phyloP scores from a whole-genome alignment of 2,113 vertebrate species.

The Hemibagrus wyckioides region DNA sequence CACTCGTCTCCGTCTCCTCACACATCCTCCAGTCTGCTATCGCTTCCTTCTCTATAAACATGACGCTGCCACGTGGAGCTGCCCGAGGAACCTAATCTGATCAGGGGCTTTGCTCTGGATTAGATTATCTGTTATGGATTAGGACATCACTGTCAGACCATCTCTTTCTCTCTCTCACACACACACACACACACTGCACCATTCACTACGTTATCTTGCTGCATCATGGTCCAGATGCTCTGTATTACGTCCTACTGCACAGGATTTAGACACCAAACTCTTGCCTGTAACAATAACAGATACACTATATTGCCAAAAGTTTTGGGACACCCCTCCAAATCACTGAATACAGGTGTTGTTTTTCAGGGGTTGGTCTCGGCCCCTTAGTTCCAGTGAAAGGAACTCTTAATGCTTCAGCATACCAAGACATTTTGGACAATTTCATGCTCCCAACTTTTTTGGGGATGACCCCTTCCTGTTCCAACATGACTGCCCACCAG shows the following conservation, averaged over 20 bases:
- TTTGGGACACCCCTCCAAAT: no score
- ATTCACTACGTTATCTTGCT: background rate
- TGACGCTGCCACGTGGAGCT: background rate
- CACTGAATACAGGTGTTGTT: no score
- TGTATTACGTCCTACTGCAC: background rate
- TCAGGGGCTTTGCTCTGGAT: slow-evolving; percentile 60
- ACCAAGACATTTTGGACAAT: no score
- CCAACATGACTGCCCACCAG: no score
- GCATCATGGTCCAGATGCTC: background rate
- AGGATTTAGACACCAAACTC: background rate
- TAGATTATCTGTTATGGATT: slow-evolving; percentile 46
- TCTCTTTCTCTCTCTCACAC: background rate
- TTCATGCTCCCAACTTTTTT: no score
- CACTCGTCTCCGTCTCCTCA: slow-evolving; percentile 51
- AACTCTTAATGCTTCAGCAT: no score
- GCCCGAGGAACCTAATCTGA: slow-evolving; percentile 58
- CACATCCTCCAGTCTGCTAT: slow-evolving; percentile 39
- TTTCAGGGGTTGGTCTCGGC: no score
- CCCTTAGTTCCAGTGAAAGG: no score
- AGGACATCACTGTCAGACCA: background rate
- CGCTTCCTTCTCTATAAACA: background rate
- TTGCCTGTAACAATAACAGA: background rate
- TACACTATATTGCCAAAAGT: no score
- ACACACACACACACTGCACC: background rate
- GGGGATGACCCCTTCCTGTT: no score